Base-by-base conservation (phyloP, 2,113 vertebrate genomes). In the Mustela lutreola region DNA sequence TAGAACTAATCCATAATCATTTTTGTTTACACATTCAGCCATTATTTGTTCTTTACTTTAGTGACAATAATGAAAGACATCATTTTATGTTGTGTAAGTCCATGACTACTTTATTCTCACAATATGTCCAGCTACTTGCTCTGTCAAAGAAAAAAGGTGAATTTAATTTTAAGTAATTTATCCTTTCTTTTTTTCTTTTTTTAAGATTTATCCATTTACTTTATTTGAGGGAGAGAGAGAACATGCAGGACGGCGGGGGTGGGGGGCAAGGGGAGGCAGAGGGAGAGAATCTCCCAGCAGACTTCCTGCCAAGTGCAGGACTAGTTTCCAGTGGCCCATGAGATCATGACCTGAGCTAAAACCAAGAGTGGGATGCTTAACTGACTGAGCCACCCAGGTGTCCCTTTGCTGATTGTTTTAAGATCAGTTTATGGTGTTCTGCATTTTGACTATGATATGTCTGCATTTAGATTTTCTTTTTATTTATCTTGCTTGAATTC, bases 11-110 rank as follows among this genome's bases (percentile, higher is more conserved):
- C 42, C 21, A 62, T 62, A 78, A 78, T 84, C 62, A 81, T 91
- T 97, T 93, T 88, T 83, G 33, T 73, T 82, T 78, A 88, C 82
- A n/a, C 60, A 63, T 45, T 8, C 12, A 87, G 58, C 28, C 60
- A 91, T 91, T 83, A 26, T 88, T 82, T 88, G 11, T 78, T 92
- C 62, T 96, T 86, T 26, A n/a, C 90, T 91, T 94, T 79, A 73
- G 84, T 58, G 78, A 21, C n/a, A 63, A 1, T 94, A 92, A 50
- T 92, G 31, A 92, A 73, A 94, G 53, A 85, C 26, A 60, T 73
- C 36, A 45, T 70, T 87, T 95, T 76, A n/a, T 3, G 39, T 79
- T 85, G 11, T 11, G 0, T 85, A 50, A 85, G 45, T 31, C 26
- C 79, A 24, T 92, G 16, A 45, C 56, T 71, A 12, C 19, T 71